Evolutionary conservation across 2,797 vertebrate genomes (phyloP), one percentile per base, ranked within the genome.

Genomic region (Centroberyx gerrardi): DNA sequence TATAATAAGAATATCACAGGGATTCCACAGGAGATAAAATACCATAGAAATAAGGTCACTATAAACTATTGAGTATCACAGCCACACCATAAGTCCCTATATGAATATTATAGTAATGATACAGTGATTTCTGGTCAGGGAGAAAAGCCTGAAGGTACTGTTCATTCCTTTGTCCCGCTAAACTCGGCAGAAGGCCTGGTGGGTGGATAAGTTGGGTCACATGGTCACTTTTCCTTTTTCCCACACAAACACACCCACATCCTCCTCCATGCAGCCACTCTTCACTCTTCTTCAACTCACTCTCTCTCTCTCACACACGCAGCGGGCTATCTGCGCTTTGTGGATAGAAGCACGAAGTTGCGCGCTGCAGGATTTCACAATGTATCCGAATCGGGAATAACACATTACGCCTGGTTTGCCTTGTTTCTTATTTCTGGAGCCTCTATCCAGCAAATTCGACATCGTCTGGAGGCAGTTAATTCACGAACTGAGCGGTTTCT

Each of bases 221-320:
- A 90, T 95, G 94, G 91, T 90, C 87, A 86, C 90, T 93, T 93
- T 92, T 92, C 86, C 88, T 88, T 90, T 94, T 91, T 93, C 90
- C 86, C 90, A 92, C 92, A 93, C 90, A 87, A 92, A 91, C 91
- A 93, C 92, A 92, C 93, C 88, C 90, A 92, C 91, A 83, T 83
- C 90, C 87, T 91, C 88, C 88, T 91, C 87, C 59, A 67, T 62
- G 85, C 91, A 88, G 77, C 79, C 85, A 3, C 88, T 84, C 85
- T 85, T 53, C 83, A 48, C 85, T 84, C 79, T 51, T 69, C 80
- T 71, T 68, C 84, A 59, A 70, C 84, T 81, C 84, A 12, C 60
- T 75, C 78, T 68, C 28, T 46, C 18, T 55, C 33, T 18, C 28
- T 28, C 38, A 53, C 17, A 56, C 62, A 18, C 83, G 63, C 80